Evolutionary conservation across 2,888 invertebrate genomes (phyloP), one percentile per base, ranked within the genome.

Genomic region (Deladenus siricidicola): DNA sequence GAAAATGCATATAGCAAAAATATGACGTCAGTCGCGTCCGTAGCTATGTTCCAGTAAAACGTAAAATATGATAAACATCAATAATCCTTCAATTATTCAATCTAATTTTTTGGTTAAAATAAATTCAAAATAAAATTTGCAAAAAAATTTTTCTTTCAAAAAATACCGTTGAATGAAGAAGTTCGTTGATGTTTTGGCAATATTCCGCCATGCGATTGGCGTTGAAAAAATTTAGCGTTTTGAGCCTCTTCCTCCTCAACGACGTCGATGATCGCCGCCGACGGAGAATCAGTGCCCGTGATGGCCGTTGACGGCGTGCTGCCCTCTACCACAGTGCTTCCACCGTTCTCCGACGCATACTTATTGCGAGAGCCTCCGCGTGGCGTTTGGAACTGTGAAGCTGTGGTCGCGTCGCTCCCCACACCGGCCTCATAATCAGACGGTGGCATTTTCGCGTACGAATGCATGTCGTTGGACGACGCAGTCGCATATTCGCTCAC

Each of bases 211-310:
- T 44, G 39, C 39, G 30, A 28, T 30, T 44, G 47, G 17, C 34
- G 28, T 24, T 29, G 45, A n/a, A 58, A 58, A 30, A 53, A 58
- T 23, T 58, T 58, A 10, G 53, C 58, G 24, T 58, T 58, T 29
- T 58, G 43, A 30, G 42, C 21, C 34, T 58, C 58, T n/a, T 58
- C 58, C 47, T 58, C 58, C 23, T 39, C 53, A 30, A 58, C 34
- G 19, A 56, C 58, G 45, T 43, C 39, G 45, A 60, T 34, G 14
- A 56, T 42, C 17, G 49, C 14, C 10, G 61, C 43, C 21, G 49
- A n/a, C 10, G 48, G 24, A n/a, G n/a, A n/a, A n/a, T n/a, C 34
- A 19, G 44, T 57, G 45, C 29, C 39, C 30, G 59, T 34, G 14
- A 56, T 42, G 10, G 49, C 14, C 10, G 61, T 42, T 17, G 49